These are phyloP conservation scores for Oreochromis tanganicae DNA, from an alignment of 2,113 vertebrate species.

Conservation along the genomic window DNA sequence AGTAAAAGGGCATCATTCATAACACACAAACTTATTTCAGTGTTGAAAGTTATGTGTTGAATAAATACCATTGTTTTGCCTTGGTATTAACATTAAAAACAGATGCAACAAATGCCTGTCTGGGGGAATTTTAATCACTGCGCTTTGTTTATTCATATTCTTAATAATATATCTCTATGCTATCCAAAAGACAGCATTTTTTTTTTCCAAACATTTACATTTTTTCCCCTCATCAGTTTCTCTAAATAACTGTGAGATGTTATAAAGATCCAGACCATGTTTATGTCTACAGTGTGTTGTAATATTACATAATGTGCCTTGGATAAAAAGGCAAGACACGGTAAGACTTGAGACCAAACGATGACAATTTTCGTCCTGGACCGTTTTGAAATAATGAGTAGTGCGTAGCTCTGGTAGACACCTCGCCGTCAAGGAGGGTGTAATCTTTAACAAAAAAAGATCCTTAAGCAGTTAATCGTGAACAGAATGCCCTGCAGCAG, in stretches of 20 bases:
- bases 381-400: neutral
- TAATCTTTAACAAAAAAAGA: neutral
- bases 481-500: neutral
- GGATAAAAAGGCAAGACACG: neutral
- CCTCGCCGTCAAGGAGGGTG: neutral
- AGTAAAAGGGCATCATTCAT: neutral
- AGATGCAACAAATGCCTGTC: neutral
- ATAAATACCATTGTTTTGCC: neutral
- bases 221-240: neutral
- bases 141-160: neutral
- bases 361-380: neutral
- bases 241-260: neutral
- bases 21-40: neutral
- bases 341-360: neutral
- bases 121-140: neutral
- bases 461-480: neutral
- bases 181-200: neutral
- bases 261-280: neutral
- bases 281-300: neutral
- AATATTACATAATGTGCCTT: neutral
- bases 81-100: neutral
- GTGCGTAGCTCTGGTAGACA: neutral
- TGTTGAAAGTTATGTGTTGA: neutral
- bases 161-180: neutral
- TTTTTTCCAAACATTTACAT: neutral